Evolutionary conservation across 2,797 vertebrate species (phyloP).

Genomic region (Decapterus maruadsi): DNA sequence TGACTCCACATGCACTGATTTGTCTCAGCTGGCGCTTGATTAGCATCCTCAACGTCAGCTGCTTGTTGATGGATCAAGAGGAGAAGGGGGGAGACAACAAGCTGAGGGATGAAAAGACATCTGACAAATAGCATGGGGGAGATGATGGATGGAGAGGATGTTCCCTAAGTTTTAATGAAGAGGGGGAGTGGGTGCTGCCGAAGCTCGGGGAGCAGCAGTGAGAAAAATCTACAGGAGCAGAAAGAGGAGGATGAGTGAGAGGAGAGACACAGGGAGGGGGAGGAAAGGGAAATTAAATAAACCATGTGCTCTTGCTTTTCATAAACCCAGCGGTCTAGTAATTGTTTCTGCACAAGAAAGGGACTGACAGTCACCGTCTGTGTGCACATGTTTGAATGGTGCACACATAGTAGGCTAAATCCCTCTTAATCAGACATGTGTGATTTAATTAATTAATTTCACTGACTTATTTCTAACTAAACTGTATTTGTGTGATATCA

Average conservation of each 20-base stretch:
- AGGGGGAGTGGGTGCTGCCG: not conserved
- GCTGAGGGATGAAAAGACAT: conserved; percentile 31
- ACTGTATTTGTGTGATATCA: not conserved
- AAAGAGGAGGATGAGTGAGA: not conserved
- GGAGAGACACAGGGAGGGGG: not conserved
- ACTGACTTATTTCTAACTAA: not conserved
- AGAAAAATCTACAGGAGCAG: not conserved
- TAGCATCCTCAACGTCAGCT: conserved; percentile 38
- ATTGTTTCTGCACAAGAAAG: no score
- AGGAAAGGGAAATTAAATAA: not conserved
- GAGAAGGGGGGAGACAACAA: conserved; percentile 13
- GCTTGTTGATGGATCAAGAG: conserved; percentile 39
- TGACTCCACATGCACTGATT: conserved; percentile 48
- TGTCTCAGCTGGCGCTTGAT: conserved; percentile 67
- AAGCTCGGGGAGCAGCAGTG: not conserved
- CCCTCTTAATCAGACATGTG: not conserved
- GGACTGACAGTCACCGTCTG: not conserved
- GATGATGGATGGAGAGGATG: conserved; percentile 34
- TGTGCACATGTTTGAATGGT: not conserved
- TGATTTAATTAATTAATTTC: not conserved
- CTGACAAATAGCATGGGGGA: conserved; percentile 27
- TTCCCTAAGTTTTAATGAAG: conserved; percentile 16
- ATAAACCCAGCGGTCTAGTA: no score
- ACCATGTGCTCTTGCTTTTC: not conserved
- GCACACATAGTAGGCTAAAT: not conserved